Percentiles rank a stretch among this genome's conserved stretches.
Conservation (phyloP, 2,888 invertebrate species). For the Meta bourneti region DNA sequence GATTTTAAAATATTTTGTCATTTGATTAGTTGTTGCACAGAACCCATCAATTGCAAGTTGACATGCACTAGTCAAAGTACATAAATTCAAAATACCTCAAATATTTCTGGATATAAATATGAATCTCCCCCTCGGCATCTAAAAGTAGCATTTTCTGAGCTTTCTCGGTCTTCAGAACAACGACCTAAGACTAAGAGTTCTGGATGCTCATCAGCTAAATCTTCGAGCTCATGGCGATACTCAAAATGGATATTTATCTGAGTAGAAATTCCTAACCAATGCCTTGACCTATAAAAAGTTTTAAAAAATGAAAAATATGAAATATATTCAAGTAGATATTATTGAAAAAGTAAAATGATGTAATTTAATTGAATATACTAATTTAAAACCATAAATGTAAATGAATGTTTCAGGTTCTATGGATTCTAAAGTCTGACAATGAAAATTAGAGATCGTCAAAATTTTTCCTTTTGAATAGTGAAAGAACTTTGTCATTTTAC, state of each 20-base stretch:
- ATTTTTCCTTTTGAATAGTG: too few relatives aligned
- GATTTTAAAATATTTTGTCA: too few relatives aligned
- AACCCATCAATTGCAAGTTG: too few relatives aligned
- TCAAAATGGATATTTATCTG: constrained; percentile 88
- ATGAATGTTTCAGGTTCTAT: too few relatives aligned
- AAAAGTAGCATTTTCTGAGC: constrained; percentile 78
- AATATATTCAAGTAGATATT: not conserved
- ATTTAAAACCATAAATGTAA: too few relatives aligned
- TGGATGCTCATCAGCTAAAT: constrained; percentile 82
- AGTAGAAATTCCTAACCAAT: constrained; percentile 86
- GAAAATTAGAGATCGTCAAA: too few relatives aligned
- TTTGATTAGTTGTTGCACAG: too few relatives aligned
- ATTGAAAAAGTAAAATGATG: not conserved
- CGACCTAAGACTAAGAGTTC: constrained; percentile 83
- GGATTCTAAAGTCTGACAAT: too few relatives aligned
- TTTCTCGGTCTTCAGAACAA: constrained; percentile 79
- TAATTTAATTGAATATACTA: too few relatives aligned
- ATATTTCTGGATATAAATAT: constrained; percentile 87
- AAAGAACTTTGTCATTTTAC: too few relatives aligned
- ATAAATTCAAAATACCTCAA: too few relatives aligned
- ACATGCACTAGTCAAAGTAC: too few relatives aligned
- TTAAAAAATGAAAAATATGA: not conserved
- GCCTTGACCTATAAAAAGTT: constrained; percentile 68
- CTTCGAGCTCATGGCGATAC: constrained; percentile 84
- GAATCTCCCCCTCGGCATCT: constrained; percentile 85